Conservation (phyloP, 1,140 invertebrate species). For the Plutomurus gul region DNA sequence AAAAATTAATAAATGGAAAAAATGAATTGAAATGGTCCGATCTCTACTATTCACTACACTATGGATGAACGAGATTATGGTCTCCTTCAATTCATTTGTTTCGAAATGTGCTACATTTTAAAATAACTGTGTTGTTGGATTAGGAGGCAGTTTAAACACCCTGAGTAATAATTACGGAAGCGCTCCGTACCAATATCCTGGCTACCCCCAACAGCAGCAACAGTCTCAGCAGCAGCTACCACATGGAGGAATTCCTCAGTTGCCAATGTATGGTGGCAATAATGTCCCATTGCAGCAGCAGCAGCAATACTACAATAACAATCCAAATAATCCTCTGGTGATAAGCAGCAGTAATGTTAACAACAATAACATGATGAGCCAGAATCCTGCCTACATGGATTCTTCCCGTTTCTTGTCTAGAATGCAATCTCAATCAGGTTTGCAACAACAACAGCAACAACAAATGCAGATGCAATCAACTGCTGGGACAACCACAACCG, state of each 20-base stretch:
- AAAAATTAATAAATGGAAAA: too few relatives aligned
- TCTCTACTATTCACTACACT: too few relatives aligned
- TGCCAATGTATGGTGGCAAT: neutral
- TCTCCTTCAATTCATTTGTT: neutral
- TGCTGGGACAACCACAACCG: neutral
- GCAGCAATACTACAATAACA: conserved; percentile 23
- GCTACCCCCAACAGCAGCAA: conserved; percentile 17
- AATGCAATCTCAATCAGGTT: conserved; percentile 3
- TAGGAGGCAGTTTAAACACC: conserved; percentile 28
- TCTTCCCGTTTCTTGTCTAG: conserved; percentile 18
- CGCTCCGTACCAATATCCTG: neutral
- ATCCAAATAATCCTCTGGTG: conserved; percentile 22
- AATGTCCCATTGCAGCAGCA: neutral
- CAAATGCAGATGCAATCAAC: neutral
- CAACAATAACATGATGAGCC: conserved; percentile 18
- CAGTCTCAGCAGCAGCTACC: conserved; percentile 4
- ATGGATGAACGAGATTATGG: too few relatives aligned
- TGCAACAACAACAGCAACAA: neutral
- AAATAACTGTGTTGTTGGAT: neutral
- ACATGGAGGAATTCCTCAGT: neutral
- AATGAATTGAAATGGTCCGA: neutral
- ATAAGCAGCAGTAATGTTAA: neutral
- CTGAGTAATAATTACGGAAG: conserved; percentile 34
- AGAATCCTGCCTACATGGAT: conserved; percentile 11
- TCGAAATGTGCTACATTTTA: neutral